Base-by-base conservation (phyloP, 2,113 vertebrate genomes). In the Poeciliopsis turrubarensis region DNA sequence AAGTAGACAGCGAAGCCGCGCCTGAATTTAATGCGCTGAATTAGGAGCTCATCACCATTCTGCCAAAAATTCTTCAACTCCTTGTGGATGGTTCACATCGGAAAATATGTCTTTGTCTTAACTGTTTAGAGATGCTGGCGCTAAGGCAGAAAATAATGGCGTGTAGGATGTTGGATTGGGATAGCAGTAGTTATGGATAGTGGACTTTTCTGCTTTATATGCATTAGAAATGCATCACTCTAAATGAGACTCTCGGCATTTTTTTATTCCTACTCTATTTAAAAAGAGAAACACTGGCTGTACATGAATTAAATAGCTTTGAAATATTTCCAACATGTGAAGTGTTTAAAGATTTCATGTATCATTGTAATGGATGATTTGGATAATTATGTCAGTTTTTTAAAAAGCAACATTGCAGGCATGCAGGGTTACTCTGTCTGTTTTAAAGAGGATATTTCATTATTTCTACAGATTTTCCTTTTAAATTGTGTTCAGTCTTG, bases 71-170 rank as follows among this genome's bases (percentile, higher is more conserved):
- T 88, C 87, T 87, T 91, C 91, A 90, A 86, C 89, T 4, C 89
- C 75, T 29, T 85, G 81, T 79, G 79, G 74, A 85, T 93, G 91
- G 92, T 91, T 94, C 91, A 92, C 90, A 81, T 75, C 74, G 91
- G 91, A 93, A 94, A 93, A 90, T 93, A 93, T 93, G 91, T 73
- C 82, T 90, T 89, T 91, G 89, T 91, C 86, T 87, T 79, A 68
- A 69, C 72, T 77, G 81, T 91, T 89, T 84, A 81, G 87, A 87
- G 84, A 83, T 75, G 75, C 75, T 93, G 87, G 88, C 83, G 39
- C 25, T 64, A 70, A 80, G 73, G 89, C 90, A 91, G 89, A 86
- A 90, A 90, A 89, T 79, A 88, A 89, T 86, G 82, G 8, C 10
- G 90, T 83, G 77, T 72, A 86, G 85, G 65, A 77, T 88, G 89